Conservation (phyloP, 2,797 vertebrate species). For the Orestias chungarensis region DNA sequence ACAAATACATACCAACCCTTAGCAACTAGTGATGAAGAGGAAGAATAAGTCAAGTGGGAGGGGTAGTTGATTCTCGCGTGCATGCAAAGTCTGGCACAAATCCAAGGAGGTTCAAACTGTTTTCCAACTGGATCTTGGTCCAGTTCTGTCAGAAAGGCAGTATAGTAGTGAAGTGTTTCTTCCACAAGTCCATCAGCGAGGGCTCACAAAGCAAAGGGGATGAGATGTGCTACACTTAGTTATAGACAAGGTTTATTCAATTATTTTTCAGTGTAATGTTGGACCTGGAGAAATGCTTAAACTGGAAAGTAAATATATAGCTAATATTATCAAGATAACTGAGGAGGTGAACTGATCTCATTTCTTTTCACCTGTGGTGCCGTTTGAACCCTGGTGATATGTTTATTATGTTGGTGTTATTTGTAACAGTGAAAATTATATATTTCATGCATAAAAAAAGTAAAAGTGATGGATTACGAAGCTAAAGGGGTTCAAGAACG, state of each 20-base stretch:
- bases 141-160: constrained; percentile 7
- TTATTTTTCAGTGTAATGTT: constrained; percentile 6
- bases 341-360: neutral
- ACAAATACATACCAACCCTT: constrained; percentile 34
- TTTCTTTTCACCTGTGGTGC: constrained; percentile 2
- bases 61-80: constrained; percentile 25
- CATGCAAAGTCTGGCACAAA: constrained; percentile 28
- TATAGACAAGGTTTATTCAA: constrained; percentile 2
- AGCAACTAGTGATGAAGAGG: constrained; percentile 22
- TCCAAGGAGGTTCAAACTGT: constrained; percentile 16
- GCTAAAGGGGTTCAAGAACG: constrained; percentile 21
- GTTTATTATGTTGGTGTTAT: constrained; percentile 16
- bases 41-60: constrained; percentile 27
- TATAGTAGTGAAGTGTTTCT: neutral
- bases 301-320: constrained; percentile 15
- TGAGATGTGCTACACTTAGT: constrained; percentile 1
- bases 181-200: neutral
- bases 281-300: constrained; percentile 10
- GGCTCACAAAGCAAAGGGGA: constrained; percentile 4
- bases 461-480: neutral
- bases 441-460: constrained; percentile 12
- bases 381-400: neutral
- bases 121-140: constrained; percentile 27
- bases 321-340: constrained; percentile 7
- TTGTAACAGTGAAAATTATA: constrained; percentile 17